Conservation (phyloP, 2,797 vertebrate genomes). For the Carduelis carduelis region DNA sequence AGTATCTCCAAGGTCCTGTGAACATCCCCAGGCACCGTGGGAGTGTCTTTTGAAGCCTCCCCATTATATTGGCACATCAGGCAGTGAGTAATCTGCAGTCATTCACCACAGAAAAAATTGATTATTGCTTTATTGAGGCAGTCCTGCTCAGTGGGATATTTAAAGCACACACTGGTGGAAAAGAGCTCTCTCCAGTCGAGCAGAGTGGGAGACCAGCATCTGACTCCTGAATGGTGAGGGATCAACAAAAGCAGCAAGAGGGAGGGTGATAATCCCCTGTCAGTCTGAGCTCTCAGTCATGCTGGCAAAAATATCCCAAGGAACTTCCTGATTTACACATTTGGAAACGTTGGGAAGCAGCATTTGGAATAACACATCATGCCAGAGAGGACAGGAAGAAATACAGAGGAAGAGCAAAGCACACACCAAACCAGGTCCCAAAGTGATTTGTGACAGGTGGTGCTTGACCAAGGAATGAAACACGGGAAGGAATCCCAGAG, state of each 20-base stretch:
- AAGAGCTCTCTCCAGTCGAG: background rate
- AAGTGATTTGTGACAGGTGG: background rate
- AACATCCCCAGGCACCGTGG: background rate
- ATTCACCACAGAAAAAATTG: background rate
- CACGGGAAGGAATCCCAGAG: background rate
- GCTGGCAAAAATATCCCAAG: background rate
- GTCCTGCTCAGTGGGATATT: background rate
- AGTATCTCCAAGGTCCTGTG: background rate
- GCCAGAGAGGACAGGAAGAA: background rate
- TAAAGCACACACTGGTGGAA: background rate
- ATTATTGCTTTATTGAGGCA: background rate
- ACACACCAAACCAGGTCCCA: background rate
- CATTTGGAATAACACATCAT: background rate
- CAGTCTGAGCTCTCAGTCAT: constrained; percentile 18
- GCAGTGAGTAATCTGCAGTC: background rate
- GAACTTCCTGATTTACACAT: background rate
- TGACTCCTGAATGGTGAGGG: background rate
- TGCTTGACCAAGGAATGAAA: background rate
- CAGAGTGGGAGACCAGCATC: background rate
- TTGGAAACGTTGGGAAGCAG: background rate
- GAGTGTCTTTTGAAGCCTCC: background rate
- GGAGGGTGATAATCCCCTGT: background rate
- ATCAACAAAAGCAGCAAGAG: background rate
- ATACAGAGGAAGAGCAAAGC: background rate
- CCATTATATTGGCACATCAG: background rate